Evolutionary conservation across 1,140 invertebrate genomes (phyloP).

Genomic region (Trissolcus basalis): DNA sequence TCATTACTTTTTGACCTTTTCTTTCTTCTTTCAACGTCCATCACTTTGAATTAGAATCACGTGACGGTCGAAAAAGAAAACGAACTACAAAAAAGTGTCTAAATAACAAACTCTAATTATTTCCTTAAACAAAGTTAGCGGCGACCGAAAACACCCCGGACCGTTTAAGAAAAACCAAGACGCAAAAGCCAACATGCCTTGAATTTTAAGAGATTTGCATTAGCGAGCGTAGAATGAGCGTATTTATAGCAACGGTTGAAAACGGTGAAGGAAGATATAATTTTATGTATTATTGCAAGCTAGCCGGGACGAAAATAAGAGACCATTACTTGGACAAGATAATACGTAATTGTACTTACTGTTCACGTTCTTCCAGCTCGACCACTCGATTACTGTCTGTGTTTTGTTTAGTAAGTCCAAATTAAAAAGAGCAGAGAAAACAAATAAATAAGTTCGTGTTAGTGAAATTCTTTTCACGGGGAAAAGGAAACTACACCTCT

Average conservation of each 20-base stretch:
- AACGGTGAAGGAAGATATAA: slow-evolving; percentile 37
- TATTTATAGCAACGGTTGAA: slow-evolving; percentile 8
- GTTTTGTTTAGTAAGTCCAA: slow-evolving; percentile 75
- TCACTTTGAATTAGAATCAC: too few relatives aligned
- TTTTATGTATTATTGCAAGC: slow-evolving; percentile 26
- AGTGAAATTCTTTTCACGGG: slow-evolving; percentile 60
- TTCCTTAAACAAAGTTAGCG: too few relatives aligned
- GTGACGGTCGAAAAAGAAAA: too few relatives aligned
- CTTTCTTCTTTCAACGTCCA: too few relatives aligned
- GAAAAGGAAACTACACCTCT: slow-evolving; percentile 17
- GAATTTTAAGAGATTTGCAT: slow-evolving; percentile 33
- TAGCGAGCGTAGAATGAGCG: slow-evolving; percentile 6
- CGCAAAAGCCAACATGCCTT: slow-evolving; percentile 23
- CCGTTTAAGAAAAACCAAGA: slow-evolving; percentile 27
- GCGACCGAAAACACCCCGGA: too few relatives aligned
- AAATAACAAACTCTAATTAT: too few relatives aligned
- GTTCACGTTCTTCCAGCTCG: slow-evolving; percentile 87
- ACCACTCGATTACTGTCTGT: slow-evolving; percentile 85
- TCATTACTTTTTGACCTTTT: too few relatives aligned
- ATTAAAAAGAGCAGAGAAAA: slow-evolving; percentile 75
- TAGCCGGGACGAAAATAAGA: slow-evolving; percentile 20
- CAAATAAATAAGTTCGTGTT: slow-evolving; percentile 75
- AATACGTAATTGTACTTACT: slow-evolving; percentile 81
- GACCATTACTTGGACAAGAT: slow-evolving; percentile 51
- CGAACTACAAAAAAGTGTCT: too few relatives aligned